Base-by-base conservation (phyloP, 2,797 vertebrate species). In the Brotula barbata region DNA sequence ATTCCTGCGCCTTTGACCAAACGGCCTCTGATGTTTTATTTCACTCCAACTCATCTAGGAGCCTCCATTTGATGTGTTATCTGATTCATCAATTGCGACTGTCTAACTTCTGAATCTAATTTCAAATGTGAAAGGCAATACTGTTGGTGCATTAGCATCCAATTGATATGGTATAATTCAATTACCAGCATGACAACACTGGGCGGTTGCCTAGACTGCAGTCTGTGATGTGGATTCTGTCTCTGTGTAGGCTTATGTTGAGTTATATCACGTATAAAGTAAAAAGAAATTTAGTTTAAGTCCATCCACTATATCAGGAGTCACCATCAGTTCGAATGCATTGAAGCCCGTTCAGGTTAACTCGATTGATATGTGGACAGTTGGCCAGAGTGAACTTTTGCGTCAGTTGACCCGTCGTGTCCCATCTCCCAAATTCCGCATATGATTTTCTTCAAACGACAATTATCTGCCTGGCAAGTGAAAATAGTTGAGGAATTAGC, bases 81-180 rank as follows among this genome's bases (percentile, higher is more conserved):
- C 54, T 58, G 40, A 54, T 44, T 73, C 39, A 17, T 71, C 64
- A 53, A 77, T 68, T 61, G 57, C 10, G 43, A 57, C 71, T 43
- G 39, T 33, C 65, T 62, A 55, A 73, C 33, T 58, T 60, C 31
- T 57, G 15, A 70, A 76, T 84, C 39, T 20, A 58, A 81, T 78
- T 67, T 52, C 40, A 58, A 43, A 67, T 36, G 17, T 73, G 63
- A 59, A 71, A 68, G 55, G 47, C 72, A 55, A 78, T 73, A 55
- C 55, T 78, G 47, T 64, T 59, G 34, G 68, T 65, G 50, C 40
- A 78, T 77, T 75, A 68, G 44, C 55, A 75, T 34, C 42, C 50
- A 62, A 64, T 75, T 62, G 45, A 78, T 75, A 31, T 19, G 34
- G 33, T 54, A 14, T 77, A 73, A 78, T 37, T 68, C 56, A 77